These are phyloP conservation scores for Chitala chitala DNA, from an alignment of 2,113 vertebrate genomes.

Conservation along the genomic window DNA sequence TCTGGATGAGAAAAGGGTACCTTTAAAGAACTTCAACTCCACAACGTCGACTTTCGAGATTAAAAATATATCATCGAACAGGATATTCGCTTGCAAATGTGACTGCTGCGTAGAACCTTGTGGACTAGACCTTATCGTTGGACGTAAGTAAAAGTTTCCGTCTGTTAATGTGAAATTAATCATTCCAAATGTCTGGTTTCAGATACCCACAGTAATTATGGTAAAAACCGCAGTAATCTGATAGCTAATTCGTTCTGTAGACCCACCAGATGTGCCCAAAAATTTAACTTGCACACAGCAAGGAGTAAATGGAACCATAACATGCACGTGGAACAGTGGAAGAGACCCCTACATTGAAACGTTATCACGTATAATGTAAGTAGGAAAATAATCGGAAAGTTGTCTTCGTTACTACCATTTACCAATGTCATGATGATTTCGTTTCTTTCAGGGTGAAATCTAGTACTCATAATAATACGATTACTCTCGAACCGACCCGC, in stretches of 20 bases:
- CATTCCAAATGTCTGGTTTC: no score
- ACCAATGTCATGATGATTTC: not conserved
- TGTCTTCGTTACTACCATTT: not conserved
- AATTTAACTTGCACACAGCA: conserved; percentile 19
- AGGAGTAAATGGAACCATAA: conserved; percentile 11
- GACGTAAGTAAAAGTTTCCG: conserved; percentile 21
- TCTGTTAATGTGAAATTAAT: not conserved
- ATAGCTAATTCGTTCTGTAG: conserved; percentile 14
- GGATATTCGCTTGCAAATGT: conserved; percentile 20
- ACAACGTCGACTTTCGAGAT: not conserved
- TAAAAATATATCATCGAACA: not conserved
- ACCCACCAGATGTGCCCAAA: conserved; percentile 18
- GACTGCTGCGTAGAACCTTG: not conserved
- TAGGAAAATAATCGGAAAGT: not conserved
- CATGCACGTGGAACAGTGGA: conserved; percentile 22
- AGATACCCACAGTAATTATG: no score
- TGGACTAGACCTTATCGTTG: conserved; percentile 16
- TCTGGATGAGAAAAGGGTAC: not conserved
- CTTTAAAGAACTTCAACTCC: not conserved
- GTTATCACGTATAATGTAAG: conserved; percentile 13
- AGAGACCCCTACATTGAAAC: conserved; percentile 14
- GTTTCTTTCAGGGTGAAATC: conserved; percentile 17
- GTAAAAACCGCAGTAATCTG: not conserved
- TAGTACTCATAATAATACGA: not conserved
- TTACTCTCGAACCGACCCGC: not conserved